phyloP scores from a whole-genome alignment of 2,888 invertebrate species.

The Synergus gifuensis region DNA sequence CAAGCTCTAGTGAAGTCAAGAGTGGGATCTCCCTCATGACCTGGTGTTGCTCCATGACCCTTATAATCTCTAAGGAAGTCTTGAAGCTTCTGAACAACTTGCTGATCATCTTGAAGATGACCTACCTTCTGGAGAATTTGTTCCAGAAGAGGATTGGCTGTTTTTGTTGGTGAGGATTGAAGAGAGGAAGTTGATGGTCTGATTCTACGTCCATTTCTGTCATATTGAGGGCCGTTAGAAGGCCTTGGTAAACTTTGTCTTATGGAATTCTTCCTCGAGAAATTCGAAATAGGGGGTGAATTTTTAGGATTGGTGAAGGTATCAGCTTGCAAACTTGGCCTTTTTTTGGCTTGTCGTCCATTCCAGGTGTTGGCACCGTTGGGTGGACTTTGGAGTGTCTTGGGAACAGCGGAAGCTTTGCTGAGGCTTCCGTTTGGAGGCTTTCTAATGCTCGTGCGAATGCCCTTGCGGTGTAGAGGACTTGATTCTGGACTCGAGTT shows the following conservation, averaged over 20 bases:
- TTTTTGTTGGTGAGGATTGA: conserved; percentile 83
- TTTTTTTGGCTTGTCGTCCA: conserved; percentile 79
- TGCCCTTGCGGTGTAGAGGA: conserved; percentile 81
- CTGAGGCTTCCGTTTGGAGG: conserved; percentile 79
- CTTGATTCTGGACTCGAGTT: conserved; percentile 75
- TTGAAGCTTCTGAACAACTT: conserved; percentile 87
- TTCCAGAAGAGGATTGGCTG: conserved; percentile 83
- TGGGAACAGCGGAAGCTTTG: conserved; percentile 77
- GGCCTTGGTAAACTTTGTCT: conserved; percentile 76
- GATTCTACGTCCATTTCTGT: conserved; percentile 78
- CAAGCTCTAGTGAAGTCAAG: conserved; percentile 86
- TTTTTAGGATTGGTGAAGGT: conserved; percentile 80
- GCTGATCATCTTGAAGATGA: conserved; percentile 85
- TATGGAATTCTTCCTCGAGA: conserved; percentile 75
- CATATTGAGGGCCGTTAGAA: conserved; percentile 72
- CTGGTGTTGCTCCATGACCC: conserved; percentile 55
- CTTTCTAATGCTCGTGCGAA: conserved; percentile 70
- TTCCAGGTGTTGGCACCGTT: conserved; percentile 86
- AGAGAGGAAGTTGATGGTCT: conserved; percentile 78
- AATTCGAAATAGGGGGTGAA: conserved; percentile 62
- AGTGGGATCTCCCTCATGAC: conserved; percentile 80
- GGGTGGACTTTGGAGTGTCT: conserved; percentile 54
- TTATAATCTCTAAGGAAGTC: conserved; percentile 83
- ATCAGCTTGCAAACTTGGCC: conserved; percentile 81
- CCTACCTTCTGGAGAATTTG: conserved; percentile 87